Evolutionary conservation across 2,797 vertebrate genomes (phyloP), one percentile per base, ranked within the genome.

Genomic region (Trachops cirrhosus): DNA sequence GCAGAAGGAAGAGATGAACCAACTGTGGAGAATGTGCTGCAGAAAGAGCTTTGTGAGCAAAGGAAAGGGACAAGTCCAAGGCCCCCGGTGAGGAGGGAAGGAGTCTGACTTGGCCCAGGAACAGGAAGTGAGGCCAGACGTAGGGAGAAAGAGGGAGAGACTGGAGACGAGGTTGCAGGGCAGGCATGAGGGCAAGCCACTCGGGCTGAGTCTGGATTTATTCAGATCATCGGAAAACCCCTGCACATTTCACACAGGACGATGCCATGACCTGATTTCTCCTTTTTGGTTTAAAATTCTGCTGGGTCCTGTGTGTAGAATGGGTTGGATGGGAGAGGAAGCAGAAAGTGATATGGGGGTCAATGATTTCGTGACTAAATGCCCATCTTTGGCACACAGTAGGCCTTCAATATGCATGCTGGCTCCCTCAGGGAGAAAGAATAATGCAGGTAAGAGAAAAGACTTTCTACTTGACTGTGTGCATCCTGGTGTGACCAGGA

Each of bases 91-190:
- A 29, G 48, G 85, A 34, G 44, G 37, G 34, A 26, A 48, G 48
- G 24, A 34, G 44, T 24, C 12, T 3, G 37, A 2, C 29, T 5
- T 5, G 21, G 21, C 2, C 10, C 0, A 16, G 50, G 21, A 39
- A 26, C 6, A 48, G 68, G 39, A 37, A 48, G 71, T 2, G 7
- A n/a, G 16, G 24, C 14, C 5, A 3, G 37, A 5, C 2, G 15
- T 5, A 2, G 41, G 24, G 26, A 19, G 50, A 24, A 6, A 19
- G 12, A 24, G 77, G 57, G 14, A 15, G n/a, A 52, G 8, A 2
- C 9, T 22, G 32, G 32, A 18, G 26, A 5, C 21, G 75, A 41
- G 67, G 44, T 2, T 26, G 54, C n/a, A 94, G 39, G 32, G 32
- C 86, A 34, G 24, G 41, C 48, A 37, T 14, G n/a, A 71, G 85